Evolutionary conservation across 2,113 vertebrate species (phyloP).

Genomic region (Felis chaus): DNA sequence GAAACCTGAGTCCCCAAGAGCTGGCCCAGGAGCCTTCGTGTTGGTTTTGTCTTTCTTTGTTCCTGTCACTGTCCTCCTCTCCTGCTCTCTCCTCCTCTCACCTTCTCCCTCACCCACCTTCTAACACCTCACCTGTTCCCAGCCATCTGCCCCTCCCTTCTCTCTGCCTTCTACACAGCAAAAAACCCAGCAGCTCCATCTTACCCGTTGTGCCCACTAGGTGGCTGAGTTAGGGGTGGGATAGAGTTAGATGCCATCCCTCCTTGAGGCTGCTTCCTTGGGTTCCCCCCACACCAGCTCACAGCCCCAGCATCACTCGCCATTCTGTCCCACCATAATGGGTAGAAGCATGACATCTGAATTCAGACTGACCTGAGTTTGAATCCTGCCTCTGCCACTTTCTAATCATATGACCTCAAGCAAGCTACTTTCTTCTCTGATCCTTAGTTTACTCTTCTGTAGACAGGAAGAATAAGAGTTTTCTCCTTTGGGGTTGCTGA

Average conservation of each 20-base stretch:
- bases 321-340: background rate
- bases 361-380: background rate
- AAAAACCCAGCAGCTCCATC: background rate
- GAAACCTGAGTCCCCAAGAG: background rate
- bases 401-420: background rate
- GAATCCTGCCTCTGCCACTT: background rate
- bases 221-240: background rate
- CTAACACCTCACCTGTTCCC: constrained; percentile 14
- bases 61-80: background rate
- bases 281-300: background rate
- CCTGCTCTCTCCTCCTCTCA: background rate
- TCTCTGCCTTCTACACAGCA: background rate
- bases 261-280: background rate
- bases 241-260: background rate
- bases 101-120: background rate
- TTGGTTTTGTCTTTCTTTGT: background rate
- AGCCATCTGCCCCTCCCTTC: background rate
- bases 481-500: background rate
- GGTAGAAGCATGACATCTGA: background rate
- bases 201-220: background rate
- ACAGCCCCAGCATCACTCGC: background rate
- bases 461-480: background rate
- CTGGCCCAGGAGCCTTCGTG: constrained; percentile 19
- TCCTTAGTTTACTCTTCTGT: background rate
- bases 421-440: background rate